Percentiles rank a stretch among this genome's conserved stretches.
phyloP scores from a whole-genome alignment of 2,888 invertebrate species.

The Cremastobaeus sp. region DNA sequence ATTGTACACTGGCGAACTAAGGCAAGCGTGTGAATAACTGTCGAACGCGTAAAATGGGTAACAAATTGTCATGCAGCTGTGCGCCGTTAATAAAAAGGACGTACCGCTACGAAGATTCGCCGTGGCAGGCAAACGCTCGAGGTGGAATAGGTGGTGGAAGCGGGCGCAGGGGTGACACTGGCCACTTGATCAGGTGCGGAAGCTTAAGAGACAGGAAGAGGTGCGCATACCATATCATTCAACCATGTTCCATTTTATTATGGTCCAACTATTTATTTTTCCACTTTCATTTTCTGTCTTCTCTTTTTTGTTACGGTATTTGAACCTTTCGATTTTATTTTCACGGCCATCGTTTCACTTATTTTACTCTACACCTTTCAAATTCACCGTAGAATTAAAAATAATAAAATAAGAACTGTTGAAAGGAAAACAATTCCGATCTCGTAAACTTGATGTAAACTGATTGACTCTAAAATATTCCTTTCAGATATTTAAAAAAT shows the following conservation, averaged over 20 bases:
- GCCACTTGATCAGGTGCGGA: slow-evolving; percentile 87
- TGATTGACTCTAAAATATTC: too few relatives aligned
- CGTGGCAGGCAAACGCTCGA: slow-evolving; percentile 87
- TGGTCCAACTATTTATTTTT: slow-evolving; percentile 50
- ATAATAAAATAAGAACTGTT: too few relatives aligned
- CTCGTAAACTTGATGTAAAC: too few relatives aligned
- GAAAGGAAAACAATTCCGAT: too few relatives aligned
- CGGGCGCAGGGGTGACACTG: slow-evolving; percentile 76
- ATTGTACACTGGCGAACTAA: slow-evolving; percentile 48
- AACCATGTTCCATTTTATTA: slow-evolving; percentile 66
- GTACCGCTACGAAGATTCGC: slow-evolving; percentile 97
- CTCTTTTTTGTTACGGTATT: slow-evolving; percentile 18
- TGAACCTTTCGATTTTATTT: slow-evolving; percentile 15
- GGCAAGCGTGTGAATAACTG: slow-evolving; percentile 44
- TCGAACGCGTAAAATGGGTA: slow-evolving; percentile 86
- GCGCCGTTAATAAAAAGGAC: slow-evolving; percentile 97
- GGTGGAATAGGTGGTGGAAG: slow-evolving; percentile 69
- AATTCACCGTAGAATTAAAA: too few relatives aligned
- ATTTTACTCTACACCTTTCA: slow-evolving; percentile 13
- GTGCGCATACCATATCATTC: slow-evolving; percentile 76
- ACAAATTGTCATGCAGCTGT: slow-evolving; percentile 98
- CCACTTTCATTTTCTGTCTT: slow-evolving; percentile 26
- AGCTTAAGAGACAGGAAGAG: slow-evolving; percentile 79
- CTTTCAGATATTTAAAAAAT: too few relatives aligned
- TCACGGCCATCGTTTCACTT: slow-evolving; percentile 19